A percentile compares a stretch with the other conserved stretches of the same genome.
Conservation (phyloP, 2,888 invertebrate species). For the Allophyes oxyacanthae region DNA sequence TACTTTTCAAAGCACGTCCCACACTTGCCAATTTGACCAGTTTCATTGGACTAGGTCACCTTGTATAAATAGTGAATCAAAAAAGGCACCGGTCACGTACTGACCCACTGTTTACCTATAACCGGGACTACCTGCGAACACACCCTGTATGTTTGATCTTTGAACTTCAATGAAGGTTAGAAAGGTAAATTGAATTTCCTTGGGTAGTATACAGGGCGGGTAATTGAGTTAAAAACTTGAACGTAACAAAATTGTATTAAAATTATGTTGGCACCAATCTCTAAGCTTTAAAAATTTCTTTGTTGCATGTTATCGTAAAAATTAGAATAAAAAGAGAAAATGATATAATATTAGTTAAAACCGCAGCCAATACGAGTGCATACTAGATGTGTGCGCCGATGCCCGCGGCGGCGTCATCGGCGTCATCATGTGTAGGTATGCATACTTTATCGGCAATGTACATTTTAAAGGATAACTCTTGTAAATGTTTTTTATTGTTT, state of each 20-base stretch:
- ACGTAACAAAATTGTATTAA: slow-evolving; percentile 1
- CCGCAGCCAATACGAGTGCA: no score
- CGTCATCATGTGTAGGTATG: no score
- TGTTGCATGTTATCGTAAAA: no score
- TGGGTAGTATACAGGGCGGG: neutral
- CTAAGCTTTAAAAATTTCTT: no score
- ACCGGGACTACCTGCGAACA: slow-evolving; percentile 15
- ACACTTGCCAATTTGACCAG: slow-evolving; percentile 29
- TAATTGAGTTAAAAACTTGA: slow-evolving; percentile 29
- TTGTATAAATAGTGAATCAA: slow-evolving; percentile 45
- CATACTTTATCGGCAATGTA: no score
- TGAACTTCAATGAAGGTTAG: slow-evolving; percentile 23
- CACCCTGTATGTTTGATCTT: slow-evolving; percentile 28
- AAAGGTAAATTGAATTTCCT: slow-evolving; percentile 45
- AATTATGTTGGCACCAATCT: neutral
- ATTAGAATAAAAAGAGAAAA: no score
- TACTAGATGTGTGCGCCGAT: no score
- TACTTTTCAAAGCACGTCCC: slow-evolving; percentile 22
- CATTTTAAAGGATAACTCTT: no score
- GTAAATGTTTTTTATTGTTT: no score
- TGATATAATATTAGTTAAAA: no score
- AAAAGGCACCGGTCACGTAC: slow-evolving; percentile 48
- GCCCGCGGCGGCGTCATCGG: no score
- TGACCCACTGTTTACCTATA: slow-evolving; percentile 17
- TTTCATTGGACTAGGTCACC: slow-evolving; percentile 17